phyloP scores from a whole-genome alignment of 2,888 invertebrate genomes.

The Seladonia tumulorum region DNA sequence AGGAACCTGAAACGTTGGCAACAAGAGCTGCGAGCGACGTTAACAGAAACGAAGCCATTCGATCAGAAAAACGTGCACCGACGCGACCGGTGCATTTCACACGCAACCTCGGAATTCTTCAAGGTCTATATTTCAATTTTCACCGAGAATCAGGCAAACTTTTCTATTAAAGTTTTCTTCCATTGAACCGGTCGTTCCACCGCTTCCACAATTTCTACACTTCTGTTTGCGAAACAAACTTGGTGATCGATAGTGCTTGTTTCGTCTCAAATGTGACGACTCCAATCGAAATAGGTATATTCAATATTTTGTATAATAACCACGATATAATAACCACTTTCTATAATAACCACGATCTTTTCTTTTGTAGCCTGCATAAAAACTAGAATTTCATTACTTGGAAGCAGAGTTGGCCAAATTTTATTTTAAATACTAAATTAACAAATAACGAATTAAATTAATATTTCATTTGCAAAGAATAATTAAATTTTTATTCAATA shows the following conservation, averaged over 20 bases:
- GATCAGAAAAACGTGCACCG: neutral
- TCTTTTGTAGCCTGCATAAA: too few relatives aligned
- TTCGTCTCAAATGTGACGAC: neutral
- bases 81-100: neutral
- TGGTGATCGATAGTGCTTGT: neutral
- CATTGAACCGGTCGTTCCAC: neutral
- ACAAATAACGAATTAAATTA: too few relatives aligned
- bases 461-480: too few relatives aligned
- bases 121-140: constrained; percentile 37
- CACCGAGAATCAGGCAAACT: constrained; percentile 16
- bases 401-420: too few relatives aligned
- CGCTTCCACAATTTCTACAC: neutral
- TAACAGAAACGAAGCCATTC: constrained; percentile 26
- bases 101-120: constrained; percentile 6
- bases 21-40: constrained; percentile 2
- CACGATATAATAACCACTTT: too few relatives aligned
- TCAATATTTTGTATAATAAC: too few relatives aligned
- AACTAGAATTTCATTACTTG: too few relatives aligned
- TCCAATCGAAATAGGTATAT: neutral
- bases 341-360: too few relatives aligned
- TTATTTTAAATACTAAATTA: too few relatives aligned
- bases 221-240: neutral
- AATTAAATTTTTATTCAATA: too few relatives aligned
- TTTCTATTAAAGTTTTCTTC: constrained; percentile 12
- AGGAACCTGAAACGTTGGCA: neutral